Conservation (phyloP, 2,888 invertebrate genomes). For the Timema podura region DNA sequence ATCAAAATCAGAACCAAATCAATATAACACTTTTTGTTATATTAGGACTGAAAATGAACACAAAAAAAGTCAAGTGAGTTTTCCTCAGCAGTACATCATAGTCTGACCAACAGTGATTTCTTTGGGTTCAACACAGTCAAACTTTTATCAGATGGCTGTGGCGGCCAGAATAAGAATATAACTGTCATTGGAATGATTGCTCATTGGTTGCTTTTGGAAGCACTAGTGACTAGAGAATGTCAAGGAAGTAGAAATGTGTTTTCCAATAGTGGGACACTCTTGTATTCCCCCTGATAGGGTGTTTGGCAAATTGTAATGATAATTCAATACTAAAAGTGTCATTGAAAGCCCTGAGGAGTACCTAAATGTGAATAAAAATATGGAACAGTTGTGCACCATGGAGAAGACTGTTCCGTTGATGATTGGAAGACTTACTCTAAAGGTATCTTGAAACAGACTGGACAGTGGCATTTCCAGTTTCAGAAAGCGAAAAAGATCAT, state of each 20-base stretch:
- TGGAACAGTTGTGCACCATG: background rate
- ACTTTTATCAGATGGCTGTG: constrained; percentile 7
- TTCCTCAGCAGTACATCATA: background rate
- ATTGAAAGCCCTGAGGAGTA: constrained; percentile 4
- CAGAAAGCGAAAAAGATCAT: background rate
- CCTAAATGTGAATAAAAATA: background rate
- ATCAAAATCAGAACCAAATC: background rate
- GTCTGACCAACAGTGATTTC: constrained; percentile 3
- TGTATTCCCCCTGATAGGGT: background rate
- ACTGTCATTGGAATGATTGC: background rate
- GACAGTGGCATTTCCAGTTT: constrained; percentile 1
- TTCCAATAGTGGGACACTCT: background rate
- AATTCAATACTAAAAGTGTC: background rate
- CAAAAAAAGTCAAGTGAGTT: background rate
- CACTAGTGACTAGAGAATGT: background rate
- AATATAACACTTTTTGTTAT: background rate
- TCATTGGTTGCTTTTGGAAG: constrained; percentile 12
- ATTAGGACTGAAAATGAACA: background rate
- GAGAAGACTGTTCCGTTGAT: background rate
- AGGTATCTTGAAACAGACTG: background rate
- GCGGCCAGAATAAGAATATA: constrained; percentile 10
- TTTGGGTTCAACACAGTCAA: background rate
- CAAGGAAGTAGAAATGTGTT: background rate
- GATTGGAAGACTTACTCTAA: background rate
- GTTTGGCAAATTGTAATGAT: background rate